Evolutionary conservation across 2,888 invertebrate genomes (phyloP), one percentile per base, ranked within the genome.

Genomic region (Coecobrya sp.): DNA sequence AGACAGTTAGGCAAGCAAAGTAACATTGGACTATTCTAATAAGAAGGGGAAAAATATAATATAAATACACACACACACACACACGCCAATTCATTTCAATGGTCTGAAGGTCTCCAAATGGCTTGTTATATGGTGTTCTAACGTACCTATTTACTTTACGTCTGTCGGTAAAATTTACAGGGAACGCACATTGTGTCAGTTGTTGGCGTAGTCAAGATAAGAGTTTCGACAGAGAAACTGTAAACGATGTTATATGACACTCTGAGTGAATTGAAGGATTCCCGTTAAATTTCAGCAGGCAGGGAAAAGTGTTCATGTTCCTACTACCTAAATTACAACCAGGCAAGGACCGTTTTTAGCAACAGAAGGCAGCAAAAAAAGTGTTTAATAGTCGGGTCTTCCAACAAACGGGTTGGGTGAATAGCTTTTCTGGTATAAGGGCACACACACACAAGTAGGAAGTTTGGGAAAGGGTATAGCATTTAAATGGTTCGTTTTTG

Each of bases 191-290:
- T 27, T 81, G 36, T 81, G 79, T 81, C 79, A 81, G 79, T 55
- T 81, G 70, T 70, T 62, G 62, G 62, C 62, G 55, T 55, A 55
- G n/a, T 55, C 22, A 62, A 25, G 62, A 25, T 25, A 62, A 19
- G 2, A 16, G 59, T n/a, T 16, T 59, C 62, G 62, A 49, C 1
- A 62, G 62, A 62, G 8, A 30, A 70, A 70, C 70, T 70, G 70
- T 70, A 70, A 70, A 70, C 36, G 70, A 70, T 70, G 36, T 70
- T 70, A 70, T 70, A 70, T 70, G 70, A 70, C 70, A 70, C 42
- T 70, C 19, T 62, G 70, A 36, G 36, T 70, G 42, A 70, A 70
- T 42, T 70, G 70, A 70, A 70, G 70, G 19, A 70, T 70, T 42
- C 70, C 70, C 70, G 70, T 70, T 70, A 70, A 70, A 70, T 16